Evolutionary conservation across 2,797 vertebrate species (phyloP).

Genomic region (Uromys caudimaculatus): DNA sequence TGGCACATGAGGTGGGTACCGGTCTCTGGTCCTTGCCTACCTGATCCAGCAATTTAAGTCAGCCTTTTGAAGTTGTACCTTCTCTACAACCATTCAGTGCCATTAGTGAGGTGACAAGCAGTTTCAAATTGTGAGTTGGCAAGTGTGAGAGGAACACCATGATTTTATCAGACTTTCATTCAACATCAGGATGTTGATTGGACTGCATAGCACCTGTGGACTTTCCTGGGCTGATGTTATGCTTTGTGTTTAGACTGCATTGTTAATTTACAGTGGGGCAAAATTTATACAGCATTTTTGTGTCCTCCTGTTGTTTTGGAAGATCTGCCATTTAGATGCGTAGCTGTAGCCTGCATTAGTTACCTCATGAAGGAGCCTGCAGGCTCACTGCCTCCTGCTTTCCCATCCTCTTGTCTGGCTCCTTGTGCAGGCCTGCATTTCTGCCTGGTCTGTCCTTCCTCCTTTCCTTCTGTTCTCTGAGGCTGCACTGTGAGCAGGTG

Average conservation of each 20-base stretch:
- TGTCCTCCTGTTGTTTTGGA: background rate
- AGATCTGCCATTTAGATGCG: background rate
- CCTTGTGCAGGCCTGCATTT: background rate
- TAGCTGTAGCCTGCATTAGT: background rate
- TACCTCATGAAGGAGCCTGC: background rate
- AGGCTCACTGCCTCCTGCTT: accelerated
- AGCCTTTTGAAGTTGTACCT: background rate
- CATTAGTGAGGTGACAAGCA: background rate
- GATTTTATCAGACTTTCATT: background rate
- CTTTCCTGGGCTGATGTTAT: background rate
- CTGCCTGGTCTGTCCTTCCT: background rate
- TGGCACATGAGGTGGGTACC: background rate
- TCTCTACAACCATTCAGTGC: background rate
- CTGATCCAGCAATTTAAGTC: background rate
- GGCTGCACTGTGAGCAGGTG: background rate
- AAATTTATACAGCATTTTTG: background rate
- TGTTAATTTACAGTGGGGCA: conserved; percentile 10
- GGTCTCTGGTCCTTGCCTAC: background rate
- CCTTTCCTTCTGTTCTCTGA: background rate
- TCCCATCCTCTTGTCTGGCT: accelerated
- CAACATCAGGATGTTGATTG: background rate
- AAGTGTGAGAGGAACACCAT: background rate
- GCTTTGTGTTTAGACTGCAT: background rate
- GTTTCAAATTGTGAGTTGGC: background rate
- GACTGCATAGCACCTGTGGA: background rate